phyloP scores from a whole-genome alignment of 2,797 vertebrate genomes.

The Odontamblyopus lacepedii region DNA sequence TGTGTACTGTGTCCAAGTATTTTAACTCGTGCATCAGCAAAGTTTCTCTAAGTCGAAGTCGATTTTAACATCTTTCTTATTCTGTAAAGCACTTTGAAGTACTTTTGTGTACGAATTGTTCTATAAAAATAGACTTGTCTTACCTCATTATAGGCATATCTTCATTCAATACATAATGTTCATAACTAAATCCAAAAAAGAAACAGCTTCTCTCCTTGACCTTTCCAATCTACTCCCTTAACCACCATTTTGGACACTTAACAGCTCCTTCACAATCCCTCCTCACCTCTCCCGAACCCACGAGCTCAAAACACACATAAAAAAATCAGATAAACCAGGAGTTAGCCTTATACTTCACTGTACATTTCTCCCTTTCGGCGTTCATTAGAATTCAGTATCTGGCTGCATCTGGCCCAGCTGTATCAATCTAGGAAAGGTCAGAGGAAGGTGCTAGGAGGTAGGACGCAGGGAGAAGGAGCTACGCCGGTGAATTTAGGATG shows the following conservation, averaged over 20 bases:
- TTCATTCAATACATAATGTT: not conserved
- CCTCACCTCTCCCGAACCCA: slow-evolving; percentile 9
- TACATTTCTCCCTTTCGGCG: not conserved
- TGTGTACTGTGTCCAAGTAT: too few species aligned
- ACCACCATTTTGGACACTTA: slow-evolving; percentile 13
- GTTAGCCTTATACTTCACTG: not conserved
- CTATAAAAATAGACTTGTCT: too few species aligned
- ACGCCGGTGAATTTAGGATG: slow-evolving; percentile 26
- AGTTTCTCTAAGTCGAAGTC: too few species aligned
- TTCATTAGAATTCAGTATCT: slow-evolving; percentile 15
- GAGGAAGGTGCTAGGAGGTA: slow-evolving; percentile 28
- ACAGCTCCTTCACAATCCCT: slow-evolving; percentile 26
- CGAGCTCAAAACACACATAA: not conserved
- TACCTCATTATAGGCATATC: too few species aligned
- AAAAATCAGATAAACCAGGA: slow-evolving; percentile 9
- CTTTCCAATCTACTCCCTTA: slow-evolving; percentile 9
- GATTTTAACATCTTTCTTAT: too few species aligned
- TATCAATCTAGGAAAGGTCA: slow-evolving; percentile 52
- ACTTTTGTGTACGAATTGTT: too few species aligned
- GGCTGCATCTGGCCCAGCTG: slow-evolving; percentile 23
- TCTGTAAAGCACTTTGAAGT: too few species aligned
- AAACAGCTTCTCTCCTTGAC: not conserved
- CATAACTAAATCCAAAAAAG: not conserved
- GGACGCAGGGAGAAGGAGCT: slow-evolving; percentile 20
- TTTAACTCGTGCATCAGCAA: too few species aligned